Evolutionary conservation across 2,888 invertebrate species (phyloP).

Genomic region (Latrodectus hesperus): DNA sequence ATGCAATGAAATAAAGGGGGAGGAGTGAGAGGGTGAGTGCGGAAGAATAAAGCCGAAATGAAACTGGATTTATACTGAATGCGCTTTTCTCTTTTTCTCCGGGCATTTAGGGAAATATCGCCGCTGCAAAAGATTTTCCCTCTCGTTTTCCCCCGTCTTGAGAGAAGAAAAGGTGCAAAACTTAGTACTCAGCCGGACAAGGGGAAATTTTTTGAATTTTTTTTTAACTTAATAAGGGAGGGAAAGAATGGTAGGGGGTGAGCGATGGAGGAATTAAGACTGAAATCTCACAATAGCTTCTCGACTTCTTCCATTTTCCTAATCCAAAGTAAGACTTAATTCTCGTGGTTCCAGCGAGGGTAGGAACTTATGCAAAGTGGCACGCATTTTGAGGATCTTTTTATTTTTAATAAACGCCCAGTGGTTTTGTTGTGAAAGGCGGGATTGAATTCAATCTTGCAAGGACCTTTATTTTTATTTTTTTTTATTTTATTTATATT

Average conservation of each 20-base stretch:
- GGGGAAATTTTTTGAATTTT: not conserved
- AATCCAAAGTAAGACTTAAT: not conserved
- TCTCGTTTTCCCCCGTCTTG: not conserved
- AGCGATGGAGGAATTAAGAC: not conserved
- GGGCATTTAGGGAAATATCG: not conserved
- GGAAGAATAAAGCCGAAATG: not conserved
- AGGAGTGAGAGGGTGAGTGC: not conserved
- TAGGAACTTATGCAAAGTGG: too few relatives aligned
- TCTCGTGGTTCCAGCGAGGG: not conserved
- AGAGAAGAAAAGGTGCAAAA: not conserved
- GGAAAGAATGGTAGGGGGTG: not conserved
- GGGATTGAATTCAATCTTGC: too few relatives aligned
- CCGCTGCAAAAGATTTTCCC: not conserved
- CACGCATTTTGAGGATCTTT: too few relatives aligned
- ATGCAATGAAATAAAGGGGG: not conserved
- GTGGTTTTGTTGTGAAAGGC: too few relatives aligned
- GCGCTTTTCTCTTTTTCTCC: not conserved
- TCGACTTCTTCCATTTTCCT: not conserved
- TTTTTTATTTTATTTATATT: too few relatives aligned
- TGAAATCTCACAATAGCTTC: not conserved
- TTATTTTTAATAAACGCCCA: too few relatives aligned
- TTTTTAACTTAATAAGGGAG: not conserved
- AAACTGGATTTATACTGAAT: not conserved
- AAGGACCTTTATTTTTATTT: too few relatives aligned
- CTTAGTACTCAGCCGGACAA: not conserved